Evolutionary conservation across 1,140 invertebrate genomes (phyloP).

Genomic region (Leptinotarsa defecta): DNA sequence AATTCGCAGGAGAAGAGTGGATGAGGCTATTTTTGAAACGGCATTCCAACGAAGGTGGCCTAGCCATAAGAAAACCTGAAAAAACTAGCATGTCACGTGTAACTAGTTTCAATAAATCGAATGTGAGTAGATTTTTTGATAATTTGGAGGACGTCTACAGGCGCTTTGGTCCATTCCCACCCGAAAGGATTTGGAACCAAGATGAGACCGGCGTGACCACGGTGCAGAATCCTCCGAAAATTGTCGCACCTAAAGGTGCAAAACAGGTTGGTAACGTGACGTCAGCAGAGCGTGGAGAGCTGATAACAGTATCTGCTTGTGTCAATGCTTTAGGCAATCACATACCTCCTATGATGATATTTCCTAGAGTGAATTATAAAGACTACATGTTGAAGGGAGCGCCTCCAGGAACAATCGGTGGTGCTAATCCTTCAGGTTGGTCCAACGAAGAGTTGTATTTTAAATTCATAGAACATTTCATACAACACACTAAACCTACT

Average conservation of each 20-base stretch:
- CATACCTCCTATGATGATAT: constrained; percentile 29
- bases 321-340: not conserved
- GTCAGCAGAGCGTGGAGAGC: constrained; percentile 1
- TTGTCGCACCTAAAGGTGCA: constrained; percentile 20
- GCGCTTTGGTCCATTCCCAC: constrained; percentile 8
- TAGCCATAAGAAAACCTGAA: constrained; percentile 15
- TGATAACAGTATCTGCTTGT: constrained; percentile 3
- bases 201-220: constrained; percentile 24
- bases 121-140: constrained; percentile 19
- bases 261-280: constrained; percentile 4
- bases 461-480: constrained; percentile 36
- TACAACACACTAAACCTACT: constrained; percentile 22
- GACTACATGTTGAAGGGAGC: constrained; percentile 50
- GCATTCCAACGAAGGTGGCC: constrained; percentile 12
- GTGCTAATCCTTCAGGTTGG: constrained; percentile 57
- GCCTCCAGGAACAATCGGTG: constrained; percentile 52
- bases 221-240: constrained; percentile 18
- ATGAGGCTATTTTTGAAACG: constrained; percentile 25
- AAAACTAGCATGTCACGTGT: constrained; percentile 22
- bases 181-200: constrained; percentile 27
- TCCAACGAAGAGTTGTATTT: constrained; percentile 57
- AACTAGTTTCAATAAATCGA: constrained; percentile 22
- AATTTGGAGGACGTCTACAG: constrained; percentile 15
- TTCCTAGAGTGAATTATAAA: constrained; percentile 48
- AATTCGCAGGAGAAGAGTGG: constrained; percentile 17